Evolutionary conservation across 2,797 vertebrate genomes (phyloP).

Genomic region (Ambastaia sidthimunki): DNA sequence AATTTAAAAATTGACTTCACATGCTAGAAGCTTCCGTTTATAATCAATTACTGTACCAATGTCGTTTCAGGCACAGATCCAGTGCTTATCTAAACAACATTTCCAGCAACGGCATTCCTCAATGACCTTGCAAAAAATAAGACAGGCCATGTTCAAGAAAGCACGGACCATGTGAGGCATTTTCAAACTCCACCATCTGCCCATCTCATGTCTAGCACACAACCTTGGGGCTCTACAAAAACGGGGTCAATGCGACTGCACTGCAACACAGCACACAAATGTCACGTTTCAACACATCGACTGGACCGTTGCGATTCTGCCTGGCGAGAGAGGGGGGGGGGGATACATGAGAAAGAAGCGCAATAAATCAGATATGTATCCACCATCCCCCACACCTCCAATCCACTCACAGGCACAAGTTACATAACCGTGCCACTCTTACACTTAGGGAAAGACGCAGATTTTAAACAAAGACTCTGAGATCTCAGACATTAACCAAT

Average conservation of each 20-base stretch:
- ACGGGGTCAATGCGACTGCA: slow-evolving; percentile 45
- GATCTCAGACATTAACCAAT: background rate
- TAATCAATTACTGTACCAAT: slow-evolving; percentile 11
- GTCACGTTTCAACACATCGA: slow-evolving; percentile 32
- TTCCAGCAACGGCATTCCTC: slow-evolving; percentile 23
- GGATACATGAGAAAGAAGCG: slow-evolving; percentile 49
- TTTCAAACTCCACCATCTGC: slow-evolving; percentile 49
- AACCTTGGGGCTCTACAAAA: slow-evolving; percentile 56
- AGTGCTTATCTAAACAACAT: slow-evolving; percentile 18
- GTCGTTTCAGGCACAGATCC: background rate
- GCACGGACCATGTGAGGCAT: slow-evolving; percentile 5
- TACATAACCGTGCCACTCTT: slow-evolving; percentile 78
- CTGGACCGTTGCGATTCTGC: slow-evolving; percentile 29
- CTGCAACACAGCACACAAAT: slow-evolving; percentile 28
- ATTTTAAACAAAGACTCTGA: slow-evolving; percentile 50
- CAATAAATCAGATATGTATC: slow-evolving; percentile 47
- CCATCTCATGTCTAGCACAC: slow-evolving; percentile 39
- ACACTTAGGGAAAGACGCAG: slow-evolving; percentile 44
- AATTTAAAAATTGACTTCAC: background rate
- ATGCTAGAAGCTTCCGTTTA: background rate
- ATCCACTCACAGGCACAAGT: slow-evolving; percentile 67
- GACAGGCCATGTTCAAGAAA: slow-evolving; percentile 33
- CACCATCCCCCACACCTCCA: slow-evolving; percentile 61
- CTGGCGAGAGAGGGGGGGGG: slow-evolving; percentile 55
- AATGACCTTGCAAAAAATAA: slow-evolving; percentile 46